A percentile compares a stretch with the other conserved stretches of the same genome.
phyloP scores from a whole-genome alignment of 1,140 invertebrate species.

The Brachionus rubens region DNA sequence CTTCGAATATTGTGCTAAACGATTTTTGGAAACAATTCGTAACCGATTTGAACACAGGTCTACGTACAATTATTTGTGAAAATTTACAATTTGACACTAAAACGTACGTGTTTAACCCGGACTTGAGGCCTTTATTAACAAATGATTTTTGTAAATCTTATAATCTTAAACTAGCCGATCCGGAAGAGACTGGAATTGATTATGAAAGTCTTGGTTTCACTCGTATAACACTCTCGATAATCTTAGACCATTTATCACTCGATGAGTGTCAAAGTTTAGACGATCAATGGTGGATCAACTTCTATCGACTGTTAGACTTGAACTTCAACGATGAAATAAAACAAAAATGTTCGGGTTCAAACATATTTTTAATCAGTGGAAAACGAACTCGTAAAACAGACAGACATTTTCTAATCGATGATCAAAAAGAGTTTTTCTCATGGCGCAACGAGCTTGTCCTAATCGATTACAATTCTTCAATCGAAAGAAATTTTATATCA shows the following conservation, averaged over 20 bases:
- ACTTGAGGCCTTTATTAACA: not conserved
- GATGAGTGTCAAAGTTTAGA: not conserved
- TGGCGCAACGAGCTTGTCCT: not conserved
- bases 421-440: not conserved
- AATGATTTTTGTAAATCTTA: not conserved
- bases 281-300: conserved; percentile 22
- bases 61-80: not conserved
- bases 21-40: conserved; percentile 38
- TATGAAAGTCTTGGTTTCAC: conserved; percentile 13
- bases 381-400: not conserved
- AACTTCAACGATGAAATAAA: not conserved
- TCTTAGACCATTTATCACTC: not conserved
- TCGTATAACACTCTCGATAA: not conserved
- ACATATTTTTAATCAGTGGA: not conserved
- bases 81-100: conserved; percentile 8
- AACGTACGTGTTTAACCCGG: not conserved
- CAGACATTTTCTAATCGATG: conserved; percentile 4
- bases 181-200: conserved; percentile 1
- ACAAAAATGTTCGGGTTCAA: not conserved
- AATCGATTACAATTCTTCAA: not conserved
- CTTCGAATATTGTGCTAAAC: not conserved
- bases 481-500: not conserved
- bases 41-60: not conserved
- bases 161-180: not conserved
- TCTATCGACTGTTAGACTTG: not conserved